Conservation (phyloP, 2,797 vertebrate genomes). For the Pteronotus mesoamericanus region DNA sequence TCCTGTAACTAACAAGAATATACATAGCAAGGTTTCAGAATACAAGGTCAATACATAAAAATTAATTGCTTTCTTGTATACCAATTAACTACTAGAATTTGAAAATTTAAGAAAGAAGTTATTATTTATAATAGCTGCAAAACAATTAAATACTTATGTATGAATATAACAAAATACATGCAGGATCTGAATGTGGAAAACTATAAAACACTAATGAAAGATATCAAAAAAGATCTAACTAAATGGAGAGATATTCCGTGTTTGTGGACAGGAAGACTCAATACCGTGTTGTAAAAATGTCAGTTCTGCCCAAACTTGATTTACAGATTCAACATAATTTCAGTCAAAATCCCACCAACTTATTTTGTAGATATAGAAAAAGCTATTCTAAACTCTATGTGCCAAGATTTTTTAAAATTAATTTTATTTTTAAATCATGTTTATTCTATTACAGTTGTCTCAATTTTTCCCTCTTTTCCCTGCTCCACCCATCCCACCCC, state of each 20-base stretch:
- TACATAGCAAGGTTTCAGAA: background rate
- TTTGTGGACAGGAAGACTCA: background rate
- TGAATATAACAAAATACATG: conserved; percentile 37
- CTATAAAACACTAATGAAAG: background rate
- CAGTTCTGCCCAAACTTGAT: conserved; percentile 25
- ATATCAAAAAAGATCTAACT: conserved; percentile 37
- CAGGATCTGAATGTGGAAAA: conserved; percentile 24
- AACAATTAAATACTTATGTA: conserved; percentile 34
- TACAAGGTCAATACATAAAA: background rate
- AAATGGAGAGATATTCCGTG: conserved; percentile 14
- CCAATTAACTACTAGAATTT: background rate
- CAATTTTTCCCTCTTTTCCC: too few species aligned
- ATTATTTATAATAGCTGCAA: background rate
- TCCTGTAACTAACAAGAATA: conserved; percentile 8
- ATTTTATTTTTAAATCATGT: too few species aligned
- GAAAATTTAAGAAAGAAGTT: background rate
- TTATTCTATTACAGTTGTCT: too few species aligned
- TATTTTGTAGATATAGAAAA: conserved; percentile 7
- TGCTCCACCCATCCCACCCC: too few species aligned
- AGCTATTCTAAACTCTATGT: conserved; percentile 21
- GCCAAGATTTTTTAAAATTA: background rate
- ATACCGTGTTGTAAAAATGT: background rate
- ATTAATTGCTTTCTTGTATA: conserved; percentile 6
- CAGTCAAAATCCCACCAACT: conserved; percentile 17
- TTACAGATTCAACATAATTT: background rate